These are phyloP conservation scores for Apostichopus leukothele DNA, from an alignment of 53 echinoderm and acorn worm genomes.

Conservation along the genomic window DNA sequence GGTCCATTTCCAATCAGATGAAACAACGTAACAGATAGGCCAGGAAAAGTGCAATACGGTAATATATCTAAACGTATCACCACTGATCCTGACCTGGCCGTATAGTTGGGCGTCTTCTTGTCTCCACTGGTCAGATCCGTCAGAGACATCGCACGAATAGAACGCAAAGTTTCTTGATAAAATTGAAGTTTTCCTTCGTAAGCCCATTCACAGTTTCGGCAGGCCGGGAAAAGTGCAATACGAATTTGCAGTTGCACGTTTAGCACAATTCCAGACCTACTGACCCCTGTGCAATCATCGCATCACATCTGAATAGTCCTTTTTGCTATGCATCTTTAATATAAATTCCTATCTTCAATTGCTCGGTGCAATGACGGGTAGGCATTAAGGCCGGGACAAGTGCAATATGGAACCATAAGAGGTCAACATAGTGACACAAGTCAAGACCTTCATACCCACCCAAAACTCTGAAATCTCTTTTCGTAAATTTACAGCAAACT, in stretches of 20 bases:
- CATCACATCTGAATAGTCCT: not conserved
- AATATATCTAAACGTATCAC: not conserved
- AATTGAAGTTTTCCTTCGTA: too few relatives aligned
- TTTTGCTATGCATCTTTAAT: not conserved
- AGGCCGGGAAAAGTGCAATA: conserved; percentile 58
- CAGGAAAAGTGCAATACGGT: conserved; percentile 52
- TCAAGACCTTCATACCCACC: conserved; percentile 15
- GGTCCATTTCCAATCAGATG: not conserved
- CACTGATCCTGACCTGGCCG: conserved; percentile 38
- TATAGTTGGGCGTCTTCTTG: conserved; percentile 5
- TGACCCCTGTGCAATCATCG: not conserved
- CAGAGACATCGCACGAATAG: too few relatives aligned
- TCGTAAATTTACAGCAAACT: too few relatives aligned
- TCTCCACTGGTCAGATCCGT: not conserved
- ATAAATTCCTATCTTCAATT: not conserved
- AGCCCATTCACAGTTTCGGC: conserved; percentile 8
- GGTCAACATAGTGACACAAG: conserved; percentile 37
- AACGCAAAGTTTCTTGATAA: too few relatives aligned
- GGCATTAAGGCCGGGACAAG: conserved; percentile 52
- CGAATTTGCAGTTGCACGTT: not conserved
- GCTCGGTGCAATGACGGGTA: not conserved
- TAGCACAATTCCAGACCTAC: conserved; percentile 39
- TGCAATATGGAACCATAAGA: conserved; percentile 29
- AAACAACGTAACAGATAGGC: conserved; percentile 26
- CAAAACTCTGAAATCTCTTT: too few relatives aligned